Conservation (phyloP, 2,888 invertebrate genomes). For the Pyralis farinalis region DNA sequence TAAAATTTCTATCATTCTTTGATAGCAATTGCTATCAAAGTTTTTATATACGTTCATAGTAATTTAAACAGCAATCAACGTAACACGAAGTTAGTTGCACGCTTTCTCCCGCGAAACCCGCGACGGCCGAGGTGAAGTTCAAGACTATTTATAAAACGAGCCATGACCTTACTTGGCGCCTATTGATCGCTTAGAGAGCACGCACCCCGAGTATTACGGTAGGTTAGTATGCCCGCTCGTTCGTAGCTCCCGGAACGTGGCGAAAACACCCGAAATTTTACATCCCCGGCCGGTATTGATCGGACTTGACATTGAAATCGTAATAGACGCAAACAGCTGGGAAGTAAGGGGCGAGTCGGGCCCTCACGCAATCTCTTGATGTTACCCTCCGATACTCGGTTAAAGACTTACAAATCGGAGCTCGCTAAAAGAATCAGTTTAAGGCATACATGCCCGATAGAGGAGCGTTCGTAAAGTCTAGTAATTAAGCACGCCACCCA, state of each 20-base stretch:
- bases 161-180: slow-evolving; percentile 61
- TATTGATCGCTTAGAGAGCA: slow-evolving; percentile 73
- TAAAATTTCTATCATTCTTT: no score
- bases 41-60: not conserved
- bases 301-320: slow-evolving; percentile 80
- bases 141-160: slow-evolving; percentile 76
- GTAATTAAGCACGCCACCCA: slow-evolving; percentile 71
- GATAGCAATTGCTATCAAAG: no score
- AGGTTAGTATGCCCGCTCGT: slow-evolving; percentile 74
- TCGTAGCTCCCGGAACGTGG: slow-evolving; percentile 69
- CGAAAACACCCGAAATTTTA: slow-evolving; percentile 75
- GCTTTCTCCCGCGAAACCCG: slow-evolving; percentile 63
- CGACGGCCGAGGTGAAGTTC: slow-evolving; percentile 71
- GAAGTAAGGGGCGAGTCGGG: slow-evolving; percentile 61
- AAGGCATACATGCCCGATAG: slow-evolving; percentile 53
- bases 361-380: slow-evolving; percentile 54
- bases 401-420: slow-evolving; percentile 8
- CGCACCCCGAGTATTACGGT: slow-evolving; percentile 75
- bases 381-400: slow-evolving; percentile 20
- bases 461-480: slow-evolving; percentile 50
- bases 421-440: slow-evolving; percentile 46
- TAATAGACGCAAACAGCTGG: slow-evolving; percentile 77
- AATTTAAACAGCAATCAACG: not conserved
- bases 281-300: slow-evolving; percentile 77
- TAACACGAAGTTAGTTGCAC: slow-evolving; percentile 39